Evolutionary conservation across 2,113 vertebrate species (phyloP).

Genomic region (Cinclus mexicanus): DNA sequence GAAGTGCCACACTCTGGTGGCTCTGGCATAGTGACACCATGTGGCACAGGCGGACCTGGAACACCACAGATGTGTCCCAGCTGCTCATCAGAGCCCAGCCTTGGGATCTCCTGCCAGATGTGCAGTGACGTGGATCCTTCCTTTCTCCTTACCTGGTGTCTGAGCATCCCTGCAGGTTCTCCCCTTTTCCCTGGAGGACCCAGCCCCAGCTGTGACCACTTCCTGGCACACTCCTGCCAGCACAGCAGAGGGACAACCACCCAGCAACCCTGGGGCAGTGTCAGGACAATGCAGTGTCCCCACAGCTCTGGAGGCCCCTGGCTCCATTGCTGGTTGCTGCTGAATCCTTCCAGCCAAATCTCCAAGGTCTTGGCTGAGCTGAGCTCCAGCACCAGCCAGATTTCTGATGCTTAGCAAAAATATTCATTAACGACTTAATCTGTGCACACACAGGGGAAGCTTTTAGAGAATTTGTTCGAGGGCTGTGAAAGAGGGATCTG

Average conservation of each 20-base stretch:
- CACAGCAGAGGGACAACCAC: not conserved
- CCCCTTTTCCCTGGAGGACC: not conserved
- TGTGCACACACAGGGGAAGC: slow-evolving; percentile 13
- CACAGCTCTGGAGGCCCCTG: not conserved
- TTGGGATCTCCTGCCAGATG: not conserved
- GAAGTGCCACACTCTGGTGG: not conserved
- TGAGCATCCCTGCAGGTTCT: not conserved
- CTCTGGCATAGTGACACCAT: fast-evolving
- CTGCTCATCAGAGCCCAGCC: not conserved
- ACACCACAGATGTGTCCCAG: not conserved
- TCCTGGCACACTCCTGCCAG: not conserved
- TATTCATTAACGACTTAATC: slow-evolving; percentile 65
- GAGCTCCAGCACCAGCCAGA: slow-evolving; percentile 8
- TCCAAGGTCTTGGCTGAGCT: slow-evolving; percentile 19
- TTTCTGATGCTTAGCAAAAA: slow-evolving; percentile 49
- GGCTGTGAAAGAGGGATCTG: slow-evolving; percentile 47
- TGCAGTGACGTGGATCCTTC: not conserved
- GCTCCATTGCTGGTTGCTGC: not conserved
- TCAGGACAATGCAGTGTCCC: not conserved
- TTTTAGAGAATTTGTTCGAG: slow-evolving; percentile 51
- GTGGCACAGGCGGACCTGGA: fast-evolving
- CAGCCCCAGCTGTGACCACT: not conserved
- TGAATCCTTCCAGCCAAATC: not conserved
- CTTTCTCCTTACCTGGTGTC: not conserved
- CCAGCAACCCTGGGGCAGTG: fast-evolving